Base-by-base conservation (phyloP, 2,113 vertebrate genomes). In the Mus pahari region DNA sequence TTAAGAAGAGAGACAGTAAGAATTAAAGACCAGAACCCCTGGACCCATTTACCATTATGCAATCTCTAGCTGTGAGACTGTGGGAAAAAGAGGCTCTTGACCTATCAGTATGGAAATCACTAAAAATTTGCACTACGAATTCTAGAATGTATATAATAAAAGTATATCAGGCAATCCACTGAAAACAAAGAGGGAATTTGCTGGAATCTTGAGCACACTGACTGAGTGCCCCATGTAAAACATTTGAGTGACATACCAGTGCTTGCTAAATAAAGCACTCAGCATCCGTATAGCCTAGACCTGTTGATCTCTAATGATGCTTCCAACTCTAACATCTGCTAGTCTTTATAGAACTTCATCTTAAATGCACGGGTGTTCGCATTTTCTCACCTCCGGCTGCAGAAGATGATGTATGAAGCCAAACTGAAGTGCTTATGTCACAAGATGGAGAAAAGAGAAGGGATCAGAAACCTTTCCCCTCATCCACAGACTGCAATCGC, bases 401-500 rank as follows among this genome's bases (percentile, higher is more conserved):
- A 78, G 89, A 89, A 91, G 68, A 84, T 55, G 31, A 81, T 10
- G 66, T 5, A 66, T 39, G 22, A 82, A 86, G 66, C 96, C 19
- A 13, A 94, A 77, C 58, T 0, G 0, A 89, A 92, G n/a, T 8
- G 1, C 87, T 92, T 71, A 60, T 11, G 14, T 74, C 79, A 86
- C 42, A 82, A 84, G 55, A 95, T 36, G 86, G 82, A 95, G 90
- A 71, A 58, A 42, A 62, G n/a, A n/a, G 8, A 58, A 92, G 62
- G 42, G 94, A 50, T 26, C 81, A 70, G 94, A 88, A 70, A 60
- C 88, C 89, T 60, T 39, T 26, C 33, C 36, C 48, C 33, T 82
- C 45, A 0, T 77, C 48, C 31, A 14, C 60, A 64, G 88, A 33
- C 16, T 58, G 33, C 62, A 81, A 81, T 81, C 1, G 7, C 60